phyloP scores from a whole-genome alignment of 2,797 vertebrate genomes.

The Odontamblyopus lacepedii region DNA sequence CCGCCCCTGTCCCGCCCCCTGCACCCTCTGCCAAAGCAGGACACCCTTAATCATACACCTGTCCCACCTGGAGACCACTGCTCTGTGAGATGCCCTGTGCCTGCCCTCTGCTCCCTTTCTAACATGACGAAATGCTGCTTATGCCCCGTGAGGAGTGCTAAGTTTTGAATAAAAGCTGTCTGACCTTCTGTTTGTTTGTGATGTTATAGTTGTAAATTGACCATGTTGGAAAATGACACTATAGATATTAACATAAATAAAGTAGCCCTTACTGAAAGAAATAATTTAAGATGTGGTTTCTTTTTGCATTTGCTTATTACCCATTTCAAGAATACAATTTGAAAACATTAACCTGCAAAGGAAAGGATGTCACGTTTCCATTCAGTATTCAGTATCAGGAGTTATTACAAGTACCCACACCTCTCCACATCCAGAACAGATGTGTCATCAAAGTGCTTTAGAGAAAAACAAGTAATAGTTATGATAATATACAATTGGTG shows the following conservation, averaged over 20 bases:
- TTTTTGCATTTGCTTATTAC: constrained; percentile 12
- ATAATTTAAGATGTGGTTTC: constrained; percentile 22
- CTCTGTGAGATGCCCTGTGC: constrained; percentile 38
- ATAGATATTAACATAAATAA: constrained; percentile 23
- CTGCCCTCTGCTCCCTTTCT: constrained; percentile 49
- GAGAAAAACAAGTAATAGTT: no score
- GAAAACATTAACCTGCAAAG: constrained; percentile 15
- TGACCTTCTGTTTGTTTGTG: constrained; percentile 52
- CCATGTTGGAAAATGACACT: constrained; percentile 15
- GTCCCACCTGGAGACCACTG: constrained; percentile 9
- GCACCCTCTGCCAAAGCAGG: constrained; percentile 60
- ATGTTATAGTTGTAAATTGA: constrained; percentile 44
- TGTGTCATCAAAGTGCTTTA: no score
- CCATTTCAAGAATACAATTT: constrained; percentile 26
- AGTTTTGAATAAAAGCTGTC: constrained; percentile 72
- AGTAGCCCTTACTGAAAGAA: constrained; percentile 23
- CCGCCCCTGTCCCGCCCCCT: constrained; percentile 9
- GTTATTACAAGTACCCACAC: no score
- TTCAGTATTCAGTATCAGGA: no score
- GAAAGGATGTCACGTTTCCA: constrained; percentile 42
- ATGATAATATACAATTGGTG: no score
- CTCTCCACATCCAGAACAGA: no score
- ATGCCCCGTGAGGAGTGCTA: constrained; percentile 59
- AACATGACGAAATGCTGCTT: constrained; percentile 52
- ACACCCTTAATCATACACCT: constrained; percentile 7